Evolutionary conservation across 2,797 vertebrate species (phyloP).

Genomic region (Parotocinclus haroldoi): DNA sequence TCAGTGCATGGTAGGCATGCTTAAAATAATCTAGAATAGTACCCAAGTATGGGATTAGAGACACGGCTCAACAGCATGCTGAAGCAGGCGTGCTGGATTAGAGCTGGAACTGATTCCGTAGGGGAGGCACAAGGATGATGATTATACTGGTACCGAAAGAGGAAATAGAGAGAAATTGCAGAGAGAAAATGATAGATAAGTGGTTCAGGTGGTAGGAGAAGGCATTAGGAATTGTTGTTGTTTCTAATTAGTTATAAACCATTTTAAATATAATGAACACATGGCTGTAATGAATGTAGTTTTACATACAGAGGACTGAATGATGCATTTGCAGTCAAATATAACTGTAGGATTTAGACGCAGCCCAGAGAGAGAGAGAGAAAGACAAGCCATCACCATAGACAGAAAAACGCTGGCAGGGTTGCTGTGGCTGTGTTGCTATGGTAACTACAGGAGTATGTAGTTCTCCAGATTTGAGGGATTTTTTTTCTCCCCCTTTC

Average conservation of each 20-base stretch:
- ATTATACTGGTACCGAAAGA: not conserved
- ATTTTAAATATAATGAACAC: not conserved
- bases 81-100: slow-evolving; percentile 1
- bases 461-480: slow-evolving; percentile 44
- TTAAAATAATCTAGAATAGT: too few relatives aligned
- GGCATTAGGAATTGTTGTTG: too few relatives aligned
- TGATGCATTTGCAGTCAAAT: too few relatives aligned
- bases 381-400: slow-evolving; percentile 41
- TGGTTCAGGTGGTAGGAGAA: too few relatives aligned
- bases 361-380: not conserved
- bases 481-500: slow-evolving; percentile 9
- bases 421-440: slow-evolving; percentile 51
- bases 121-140: not conserved
- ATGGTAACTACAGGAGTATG: slow-evolving; percentile 52
- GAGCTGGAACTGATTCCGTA: not conserved
- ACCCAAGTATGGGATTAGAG: not conserved
- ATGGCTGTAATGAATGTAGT: not conserved
- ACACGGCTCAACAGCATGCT: not conserved
- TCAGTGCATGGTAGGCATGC: too few relatives aligned
- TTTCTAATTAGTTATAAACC: too few relatives aligned
- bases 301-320: too few relatives aligned
- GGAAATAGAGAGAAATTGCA: not conserved
- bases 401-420: slow-evolving; percentile 46
- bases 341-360: too few relatives aligned
- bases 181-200: too few relatives aligned